These are phyloP conservation scores for Phaonia tiefii DNA, from an alignment of 2,888 invertebrate species.

Conservation along the genomic window DNA sequence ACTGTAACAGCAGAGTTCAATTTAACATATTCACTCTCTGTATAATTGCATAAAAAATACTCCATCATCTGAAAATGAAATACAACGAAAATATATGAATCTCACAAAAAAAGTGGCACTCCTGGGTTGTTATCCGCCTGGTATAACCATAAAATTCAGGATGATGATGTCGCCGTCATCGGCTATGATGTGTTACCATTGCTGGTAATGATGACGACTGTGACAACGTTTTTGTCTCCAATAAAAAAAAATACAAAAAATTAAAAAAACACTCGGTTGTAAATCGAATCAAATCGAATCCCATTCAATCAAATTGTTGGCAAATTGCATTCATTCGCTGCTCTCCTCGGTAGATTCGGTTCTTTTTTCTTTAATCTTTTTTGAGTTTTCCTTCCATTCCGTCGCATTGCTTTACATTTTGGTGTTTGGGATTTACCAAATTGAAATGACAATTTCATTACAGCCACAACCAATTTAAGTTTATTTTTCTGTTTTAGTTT, in stretches of 20 bases:
- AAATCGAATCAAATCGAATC: constrained; percentile 67
- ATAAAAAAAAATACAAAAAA: not conserved
- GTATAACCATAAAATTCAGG: no score
- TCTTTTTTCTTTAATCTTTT: constrained; percentile 15
- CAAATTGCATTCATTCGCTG: constrained; percentile 61
- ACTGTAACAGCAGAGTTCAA: constrained; percentile 8
- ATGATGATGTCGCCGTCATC: not conserved
- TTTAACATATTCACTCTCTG: constrained; percentile 56
- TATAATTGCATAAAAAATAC: constrained; percentile 58
- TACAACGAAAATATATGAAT: no score
- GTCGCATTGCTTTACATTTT: constrained; percentile 32
- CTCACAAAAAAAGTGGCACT: constrained; percentile 55
- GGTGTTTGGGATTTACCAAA: constrained; percentile 64
- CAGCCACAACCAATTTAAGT: constrained; percentile 56
- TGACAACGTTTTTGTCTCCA: constrained; percentile 3
- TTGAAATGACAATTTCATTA: constrained; percentile 67
- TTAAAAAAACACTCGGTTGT: constrained; percentile 24
- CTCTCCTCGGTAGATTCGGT: constrained; percentile 9
- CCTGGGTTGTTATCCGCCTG: constrained; percentile 47
- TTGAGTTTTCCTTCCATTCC: constrained; percentile 31
- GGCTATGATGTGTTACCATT: not conserved
- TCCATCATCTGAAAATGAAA: constrained; percentile 17
- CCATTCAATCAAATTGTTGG: constrained; percentile 67
- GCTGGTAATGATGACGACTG: not conserved
- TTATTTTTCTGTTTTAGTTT: constrained; percentile 43